Evolutionary conservation across 2,113 vertebrate species (phyloP).

Genomic region (Pedionomus torquatus): DNA sequence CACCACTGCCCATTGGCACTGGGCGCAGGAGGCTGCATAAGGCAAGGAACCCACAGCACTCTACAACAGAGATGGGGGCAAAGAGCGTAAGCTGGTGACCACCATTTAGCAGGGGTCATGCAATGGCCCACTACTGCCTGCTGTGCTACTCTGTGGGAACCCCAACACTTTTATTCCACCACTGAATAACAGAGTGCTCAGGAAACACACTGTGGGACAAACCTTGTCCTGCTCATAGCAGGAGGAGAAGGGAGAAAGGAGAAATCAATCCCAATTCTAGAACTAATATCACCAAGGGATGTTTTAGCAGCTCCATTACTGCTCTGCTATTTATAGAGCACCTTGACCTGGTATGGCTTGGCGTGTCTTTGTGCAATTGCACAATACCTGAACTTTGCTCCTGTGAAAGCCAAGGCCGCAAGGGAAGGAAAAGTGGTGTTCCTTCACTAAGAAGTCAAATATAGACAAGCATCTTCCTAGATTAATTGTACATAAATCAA

Average conservation of each 20-base stretch:
- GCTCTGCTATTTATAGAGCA: background rate
- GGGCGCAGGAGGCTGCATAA: background rate
- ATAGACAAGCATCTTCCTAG: background rate
- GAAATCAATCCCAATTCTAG: background rate
- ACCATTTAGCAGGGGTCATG: background rate
- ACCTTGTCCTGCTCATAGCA: background rate
- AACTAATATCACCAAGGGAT: background rate
- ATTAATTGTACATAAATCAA: background rate
- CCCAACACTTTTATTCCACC: fast-evolving
- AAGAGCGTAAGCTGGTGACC: background rate
- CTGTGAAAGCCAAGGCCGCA: background rate
- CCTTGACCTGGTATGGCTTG: fast-evolving
- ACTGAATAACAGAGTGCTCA: background rate
- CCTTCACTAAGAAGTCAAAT: background rate
- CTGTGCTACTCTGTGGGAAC: background rate
- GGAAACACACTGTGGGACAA: background rate
- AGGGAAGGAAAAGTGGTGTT: background rate
- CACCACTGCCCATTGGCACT: fast-evolving
- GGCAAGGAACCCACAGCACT: background rate
- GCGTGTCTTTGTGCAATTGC: background rate
- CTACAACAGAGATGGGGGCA: background rate
- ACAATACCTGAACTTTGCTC: background rate
- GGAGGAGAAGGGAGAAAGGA: background rate
- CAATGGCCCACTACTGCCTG: background rate
- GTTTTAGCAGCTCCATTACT: background rate